Conservation (phyloP, 1,140 invertebrate species). For the Tetragonula clypearis region DNA sequence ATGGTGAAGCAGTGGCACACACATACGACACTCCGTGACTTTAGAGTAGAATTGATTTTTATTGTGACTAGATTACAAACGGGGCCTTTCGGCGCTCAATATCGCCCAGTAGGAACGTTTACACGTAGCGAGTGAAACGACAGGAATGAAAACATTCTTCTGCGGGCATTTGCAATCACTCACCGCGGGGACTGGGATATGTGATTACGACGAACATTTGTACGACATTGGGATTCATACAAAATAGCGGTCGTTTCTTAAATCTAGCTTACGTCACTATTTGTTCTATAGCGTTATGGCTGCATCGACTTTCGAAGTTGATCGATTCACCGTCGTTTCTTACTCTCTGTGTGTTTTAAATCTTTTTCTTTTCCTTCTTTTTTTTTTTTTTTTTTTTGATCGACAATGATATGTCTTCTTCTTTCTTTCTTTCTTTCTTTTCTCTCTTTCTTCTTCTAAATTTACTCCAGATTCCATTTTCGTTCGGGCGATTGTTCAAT, state of each 20-base stretch:
- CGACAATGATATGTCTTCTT: background rate
- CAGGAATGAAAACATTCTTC: conserved; percentile 65
- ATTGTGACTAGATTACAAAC: conserved; percentile 83
- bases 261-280: conserved; percentile 73
- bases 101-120: conserved; percentile 79
- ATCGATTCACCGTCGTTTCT: conserved; percentile 39
- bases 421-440: background rate
- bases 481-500: background rate
- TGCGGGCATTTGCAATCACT: conserved; percentile 58
- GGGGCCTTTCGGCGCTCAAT: conserved; percentile 76
- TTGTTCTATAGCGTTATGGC: conserved; percentile 69
- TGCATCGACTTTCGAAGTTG: conserved; percentile 52
- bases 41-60: conserved; percentile 82
- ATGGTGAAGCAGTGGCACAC: background rate
- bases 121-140: conserved; percentile 74
- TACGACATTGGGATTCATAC: conserved; percentile 79
- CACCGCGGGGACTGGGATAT: conserved; percentile 72
- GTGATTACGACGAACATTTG: conserved; percentile 78
- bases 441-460: background rate
- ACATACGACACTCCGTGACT: conserved; percentile 7
- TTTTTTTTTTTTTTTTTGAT: background rate
- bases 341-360: too few species aligned
- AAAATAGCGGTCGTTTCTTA: conserved; percentile 80
- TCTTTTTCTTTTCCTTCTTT: too few species aligned
- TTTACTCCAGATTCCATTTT: background rate